Conservation (phyloP, 1,140 invertebrate genomes). For the Piezodorus guildinii region DNA sequence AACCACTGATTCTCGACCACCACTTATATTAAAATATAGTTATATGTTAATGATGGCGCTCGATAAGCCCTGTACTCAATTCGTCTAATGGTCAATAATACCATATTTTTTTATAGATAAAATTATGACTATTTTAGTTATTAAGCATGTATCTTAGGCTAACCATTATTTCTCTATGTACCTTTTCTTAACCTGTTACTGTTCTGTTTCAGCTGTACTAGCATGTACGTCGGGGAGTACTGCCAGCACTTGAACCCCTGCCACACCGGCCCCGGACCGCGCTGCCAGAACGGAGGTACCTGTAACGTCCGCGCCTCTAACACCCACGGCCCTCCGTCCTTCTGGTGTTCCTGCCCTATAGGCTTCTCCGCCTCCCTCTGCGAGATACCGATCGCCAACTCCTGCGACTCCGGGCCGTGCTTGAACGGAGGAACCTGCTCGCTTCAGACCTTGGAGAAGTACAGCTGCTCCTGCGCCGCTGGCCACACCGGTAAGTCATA, state of each 20-base stretch:
- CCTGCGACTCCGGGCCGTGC: slow-evolving; percentile 80
- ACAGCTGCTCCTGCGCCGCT: slow-evolving; percentile 68
- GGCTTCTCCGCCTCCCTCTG: slow-evolving; percentile 87
- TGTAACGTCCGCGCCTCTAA: slow-evolving; percentile 63
- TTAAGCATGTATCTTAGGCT: too few relatives aligned
- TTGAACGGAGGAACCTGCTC: slow-evolving; percentile 73
- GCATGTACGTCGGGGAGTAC: slow-evolving; percentile 82
- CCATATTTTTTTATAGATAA: too few relatives aligned
- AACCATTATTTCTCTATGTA: background rate
- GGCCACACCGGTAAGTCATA: slow-evolving; percentile 64
- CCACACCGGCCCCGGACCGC: slow-evolving; percentile 62
- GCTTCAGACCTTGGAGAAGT: slow-evolving; percentile 61
- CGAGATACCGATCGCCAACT: slow-evolving; percentile 78
- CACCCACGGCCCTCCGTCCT: slow-evolving; percentile 53
- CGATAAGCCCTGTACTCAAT: too few relatives aligned
- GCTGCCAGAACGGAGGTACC: slow-evolving; percentile 86
- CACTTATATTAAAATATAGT: too few relatives aligned
- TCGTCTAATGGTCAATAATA: too few relatives aligned
- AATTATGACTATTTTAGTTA: too few relatives aligned
- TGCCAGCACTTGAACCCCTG: slow-evolving; percentile 90
- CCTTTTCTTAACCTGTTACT: background rate
- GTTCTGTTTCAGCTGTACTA: slow-evolving; percentile 70
- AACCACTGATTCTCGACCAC: too few relatives aligned
- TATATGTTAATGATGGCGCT: too few relatives aligned
- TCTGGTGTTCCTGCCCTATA: slow-evolving; percentile 74